Base-by-base conservation (phyloP, 2,113 vertebrate genomes). In the Istiophorus platypterus region DNA sequence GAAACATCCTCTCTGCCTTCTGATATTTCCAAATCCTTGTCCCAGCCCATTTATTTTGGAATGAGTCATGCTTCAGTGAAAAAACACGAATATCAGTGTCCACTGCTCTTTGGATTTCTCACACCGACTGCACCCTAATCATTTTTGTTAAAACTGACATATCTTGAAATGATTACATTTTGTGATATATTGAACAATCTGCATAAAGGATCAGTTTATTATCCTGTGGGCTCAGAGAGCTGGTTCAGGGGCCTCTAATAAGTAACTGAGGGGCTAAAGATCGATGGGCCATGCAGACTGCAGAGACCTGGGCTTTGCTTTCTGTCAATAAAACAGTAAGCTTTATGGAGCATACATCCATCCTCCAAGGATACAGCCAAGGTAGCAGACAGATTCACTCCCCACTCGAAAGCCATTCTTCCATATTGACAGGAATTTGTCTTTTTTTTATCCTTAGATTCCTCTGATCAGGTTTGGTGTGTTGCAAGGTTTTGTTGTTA, bases 291-390 rank as follows among this genome's bases (percentile, higher is more conserved):
- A 85, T 49, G 80, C 68, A 72, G 78, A 66, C 82, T 65, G 69
- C 74, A 62, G 78, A 85, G 76, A 89, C 76, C 70, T 3, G 42
- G 56, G n/a, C 51, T 59, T 14, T 58, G 51, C 80, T 80, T 61
- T 31, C 31, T 76, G 82, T 89, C 90, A 75, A 90, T 92, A 87
- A 84, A 85, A 64, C 64, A 20, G 69, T 67, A 56, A 74, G 84
- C 79, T 78, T 85, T 81, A 77, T 84, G 76, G 79, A 82, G 72
- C 81, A 6, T 54, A 29, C 26, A 80, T 81, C 52, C 80, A 67
- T 78, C 52, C 84, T 69, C 59, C 39, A 22, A 76, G 85, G 87
- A 87, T 62, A 26, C 27, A 37, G 70, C 42, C 13, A 31, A 62
- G 72, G 51, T 24, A 82, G 51, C 49, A 65, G 52, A 73, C n/a